Evolutionary conservation across 2,888 invertebrate species (phyloP), one percentile per base, ranked within the genome.

Genomic region (Drosophila vallismaia): DNA sequence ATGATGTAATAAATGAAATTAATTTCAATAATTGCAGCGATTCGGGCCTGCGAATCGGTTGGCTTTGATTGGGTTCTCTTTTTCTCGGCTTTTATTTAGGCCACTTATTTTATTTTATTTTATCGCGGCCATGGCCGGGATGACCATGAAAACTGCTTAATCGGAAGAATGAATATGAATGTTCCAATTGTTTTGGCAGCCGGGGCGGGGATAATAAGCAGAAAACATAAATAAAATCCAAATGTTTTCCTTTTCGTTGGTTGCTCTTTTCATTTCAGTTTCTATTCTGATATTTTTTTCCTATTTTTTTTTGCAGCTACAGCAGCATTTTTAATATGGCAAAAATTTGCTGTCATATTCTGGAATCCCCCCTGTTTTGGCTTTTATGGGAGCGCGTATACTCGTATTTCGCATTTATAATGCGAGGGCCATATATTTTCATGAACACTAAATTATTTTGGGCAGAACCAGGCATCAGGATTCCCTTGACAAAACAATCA

Each of bases 1-100:
- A 88, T 81, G 85, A 83, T 85, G 87, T 87, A 89, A 89, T 89
- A 88, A 89, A 87, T 83, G 86, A 86, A 87, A 88, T 89, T 86
- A 89, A 88, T 89, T 88, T 86, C 77, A 75, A 86, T 90, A 90
- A 86, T 86, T 90, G 84, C 85, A 71, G 75, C 81, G 71, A 80
- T 75, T 83, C 77, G 56, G 24, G 36, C 7, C 10, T 36, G 4
- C 24, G 40, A 26, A 54, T 54, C 44, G 53, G 53, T 44, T 45
- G 63, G 42, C 83, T 82, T 83, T 76, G 79, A 76, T 76, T 79
- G 76, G 78, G 76, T 46, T 31, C 58, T 26, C 19, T 29, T 28
- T 14, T 7, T n/a, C 9, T 19, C 36, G 48, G 28, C 44, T 29
- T 33, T 50, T 55, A 53, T 67, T 68, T 64, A 64, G 63, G 63